Conservation (phyloP, 2,113 vertebrate genomes). For the Mola mola region DNA sequence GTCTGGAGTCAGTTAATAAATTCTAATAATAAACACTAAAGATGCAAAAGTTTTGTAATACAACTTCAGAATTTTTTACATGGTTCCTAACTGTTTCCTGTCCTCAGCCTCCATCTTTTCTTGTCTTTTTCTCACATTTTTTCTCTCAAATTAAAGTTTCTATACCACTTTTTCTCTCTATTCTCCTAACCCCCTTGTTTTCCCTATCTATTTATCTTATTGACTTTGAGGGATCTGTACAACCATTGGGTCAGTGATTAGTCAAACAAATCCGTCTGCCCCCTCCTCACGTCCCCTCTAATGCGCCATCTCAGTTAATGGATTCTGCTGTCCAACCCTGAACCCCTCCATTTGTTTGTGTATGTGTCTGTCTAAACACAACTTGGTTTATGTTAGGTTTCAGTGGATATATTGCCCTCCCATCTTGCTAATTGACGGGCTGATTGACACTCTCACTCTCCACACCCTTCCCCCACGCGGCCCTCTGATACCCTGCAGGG, state of each 20-base stretch:
- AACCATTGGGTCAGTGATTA: constrained; percentile 39
- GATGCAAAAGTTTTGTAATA: no score
- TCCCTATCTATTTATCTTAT: constrained; percentile 11
- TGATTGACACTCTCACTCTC: constrained; percentile 47
- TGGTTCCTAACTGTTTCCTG: no score
- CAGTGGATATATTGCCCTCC: constrained; percentile 34
- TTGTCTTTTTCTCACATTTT: neutral
- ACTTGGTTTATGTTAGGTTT: constrained; percentile 39
- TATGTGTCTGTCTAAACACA: constrained; percentile 44
- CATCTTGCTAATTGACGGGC: constrained; percentile 50
- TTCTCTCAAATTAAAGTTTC: neutral
- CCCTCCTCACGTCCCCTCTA: neutral
- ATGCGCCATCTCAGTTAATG: no score
- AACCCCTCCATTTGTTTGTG: constrained; percentile 33
- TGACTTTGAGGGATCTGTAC: constrained; percentile 42
- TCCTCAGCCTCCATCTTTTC: no score
- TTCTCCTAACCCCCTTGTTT: neutral
- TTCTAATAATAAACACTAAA: constrained; percentile 25
- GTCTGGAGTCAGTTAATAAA: constrained; percentile 49
- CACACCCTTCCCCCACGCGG: neutral
- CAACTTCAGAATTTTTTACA: no score
- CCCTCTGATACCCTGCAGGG: constrained; percentile 15
- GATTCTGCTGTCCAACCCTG: constrained; percentile 3
- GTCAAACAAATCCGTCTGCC: constrained; percentile 42
- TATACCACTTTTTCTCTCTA: neutral